Conservation (phyloP, 37 sponge, comb jelly and placozoan genomes). For the Spongilla lacustris region DNA sequence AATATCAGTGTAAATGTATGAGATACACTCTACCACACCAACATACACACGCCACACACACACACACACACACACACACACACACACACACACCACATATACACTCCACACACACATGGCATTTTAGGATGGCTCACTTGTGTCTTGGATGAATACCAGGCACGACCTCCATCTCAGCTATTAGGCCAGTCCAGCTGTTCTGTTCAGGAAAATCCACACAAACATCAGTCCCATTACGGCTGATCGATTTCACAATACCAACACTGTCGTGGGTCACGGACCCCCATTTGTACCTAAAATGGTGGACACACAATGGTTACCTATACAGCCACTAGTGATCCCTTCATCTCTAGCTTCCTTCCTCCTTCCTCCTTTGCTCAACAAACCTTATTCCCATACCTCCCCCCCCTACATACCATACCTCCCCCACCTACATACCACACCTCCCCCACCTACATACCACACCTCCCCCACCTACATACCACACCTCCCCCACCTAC, state of each 20-base stretch:
- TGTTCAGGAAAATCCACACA: conserved; percentile 94
- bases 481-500: too few relatives aligned
- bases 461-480: too few relatives aligned
- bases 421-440: too few relatives aligned
- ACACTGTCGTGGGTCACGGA: conserved; percentile 86
- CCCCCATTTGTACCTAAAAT: conserved; percentile 95
- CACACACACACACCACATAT: background rate
- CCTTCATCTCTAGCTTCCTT: too few relatives aligned
- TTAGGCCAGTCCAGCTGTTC: conserved; percentile 93
- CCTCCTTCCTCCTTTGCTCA: too few relatives aligned
- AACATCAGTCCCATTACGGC: conserved; percentile 84
- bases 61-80: background rate
- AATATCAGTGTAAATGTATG: too few relatives aligned
- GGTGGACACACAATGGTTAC: background rate
- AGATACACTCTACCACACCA: too few relatives aligned
- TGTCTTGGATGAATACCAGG: conserved; percentile 80
- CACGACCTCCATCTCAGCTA: conserved; percentile 94
- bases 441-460: too few relatives aligned
- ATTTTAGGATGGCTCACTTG: conserved; percentile 24
- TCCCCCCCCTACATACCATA: too few relatives aligned
- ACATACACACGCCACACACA: background rate
- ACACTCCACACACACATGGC: background rate
- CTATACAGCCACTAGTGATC: too few relatives aligned
- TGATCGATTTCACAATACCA: conserved; percentile 77
- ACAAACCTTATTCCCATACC: too few relatives aligned